Conservation (phyloP, 2,888 invertebrate species). For the Parthenolecanium corni region DNA sequence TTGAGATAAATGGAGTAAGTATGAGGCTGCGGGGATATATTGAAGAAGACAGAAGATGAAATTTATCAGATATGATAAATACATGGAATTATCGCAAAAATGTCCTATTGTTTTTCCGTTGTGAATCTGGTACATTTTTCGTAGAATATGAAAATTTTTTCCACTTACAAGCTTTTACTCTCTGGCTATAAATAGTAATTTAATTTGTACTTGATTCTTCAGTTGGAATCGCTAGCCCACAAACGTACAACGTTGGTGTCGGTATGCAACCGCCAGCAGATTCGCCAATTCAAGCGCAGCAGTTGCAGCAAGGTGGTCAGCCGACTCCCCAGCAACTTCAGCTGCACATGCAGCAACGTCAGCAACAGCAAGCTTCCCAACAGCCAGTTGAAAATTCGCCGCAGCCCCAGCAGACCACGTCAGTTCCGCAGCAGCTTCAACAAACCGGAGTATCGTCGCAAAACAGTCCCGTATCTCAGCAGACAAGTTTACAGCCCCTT, state of each 20-base stretch:
- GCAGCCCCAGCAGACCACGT: not conserved
- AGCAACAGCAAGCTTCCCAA: conserved; percentile 2
- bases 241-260: conserved; percentile 16
- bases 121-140: too few relatives aligned
- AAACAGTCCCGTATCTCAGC: not conserved
- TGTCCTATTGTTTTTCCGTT: too few relatives aligned
- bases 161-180: too few relatives aligned
- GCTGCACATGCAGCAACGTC: conserved; percentile 10
- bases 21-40: too few relatives aligned
- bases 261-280: conserved; percentile 9
- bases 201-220: not conserved
- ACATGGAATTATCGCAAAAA: too few relatives aligned
- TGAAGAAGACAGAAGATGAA: too few relatives aligned
- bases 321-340: conserved; percentile 10
- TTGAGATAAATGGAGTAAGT: too few relatives aligned
- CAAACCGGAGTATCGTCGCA: not conserved
- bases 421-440: conserved; percentile 3
- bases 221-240: conserved; percentile 8
- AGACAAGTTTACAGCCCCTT: not conserved
- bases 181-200: not conserved
- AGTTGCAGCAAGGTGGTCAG: conserved; percentile 7
- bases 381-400: conserved; percentile 2
- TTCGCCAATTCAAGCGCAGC: conserved; percentile 10
- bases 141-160: too few relatives aligned
- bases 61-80: too few relatives aligned